Conservation (phyloP, 2,797 vertebrate genomes). For the Parauchenoglanis punctatus region DNA sequence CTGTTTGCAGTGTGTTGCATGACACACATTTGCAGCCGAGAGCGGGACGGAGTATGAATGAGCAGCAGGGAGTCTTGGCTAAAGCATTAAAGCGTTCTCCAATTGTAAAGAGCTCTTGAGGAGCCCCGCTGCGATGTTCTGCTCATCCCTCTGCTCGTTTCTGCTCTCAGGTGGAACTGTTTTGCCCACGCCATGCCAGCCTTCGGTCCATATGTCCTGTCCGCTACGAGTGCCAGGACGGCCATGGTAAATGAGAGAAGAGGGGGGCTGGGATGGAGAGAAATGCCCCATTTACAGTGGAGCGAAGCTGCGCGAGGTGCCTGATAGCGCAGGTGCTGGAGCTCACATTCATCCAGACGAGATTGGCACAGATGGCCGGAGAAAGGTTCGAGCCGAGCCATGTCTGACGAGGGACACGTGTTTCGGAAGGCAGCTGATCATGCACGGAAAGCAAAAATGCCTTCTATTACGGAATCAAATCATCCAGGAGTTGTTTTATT, state of each 20-base stretch:
- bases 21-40: conserved; percentile 13
- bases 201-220: conserved; percentile 45
- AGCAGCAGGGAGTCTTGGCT: conserved; percentile 43
- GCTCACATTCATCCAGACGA: conserved; percentile 38
- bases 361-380: conserved; percentile 55
- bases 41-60: background rate
- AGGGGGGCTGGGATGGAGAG: conserved; percentile 38
- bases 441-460: background rate
- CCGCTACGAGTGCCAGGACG: conserved; percentile 33
- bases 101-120: conserved; percentile 46
- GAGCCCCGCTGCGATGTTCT: conserved; percentile 36
- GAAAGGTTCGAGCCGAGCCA: conserved; percentile 36
- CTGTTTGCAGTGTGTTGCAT: background rate
- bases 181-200: conserved; percentile 36
- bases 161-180: conserved; percentile 28
- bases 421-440: conserved; percentile 15
- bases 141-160: conserved; percentile 31
- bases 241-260: conserved; percentile 57
- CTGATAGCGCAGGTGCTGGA: conserved; percentile 39
- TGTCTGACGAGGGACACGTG: conserved; percentile 36
- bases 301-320: conserved; percentile 41
- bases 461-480: background rate
- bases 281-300: conserved; percentile 47
- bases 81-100: conserved; percentile 38
- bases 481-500: background rate